Evolutionary conservation across 2,888 invertebrate genomes (phyloP), one percentile per base, ranked within the genome.

Genomic region (Sminthurides aquaticus): DNA sequence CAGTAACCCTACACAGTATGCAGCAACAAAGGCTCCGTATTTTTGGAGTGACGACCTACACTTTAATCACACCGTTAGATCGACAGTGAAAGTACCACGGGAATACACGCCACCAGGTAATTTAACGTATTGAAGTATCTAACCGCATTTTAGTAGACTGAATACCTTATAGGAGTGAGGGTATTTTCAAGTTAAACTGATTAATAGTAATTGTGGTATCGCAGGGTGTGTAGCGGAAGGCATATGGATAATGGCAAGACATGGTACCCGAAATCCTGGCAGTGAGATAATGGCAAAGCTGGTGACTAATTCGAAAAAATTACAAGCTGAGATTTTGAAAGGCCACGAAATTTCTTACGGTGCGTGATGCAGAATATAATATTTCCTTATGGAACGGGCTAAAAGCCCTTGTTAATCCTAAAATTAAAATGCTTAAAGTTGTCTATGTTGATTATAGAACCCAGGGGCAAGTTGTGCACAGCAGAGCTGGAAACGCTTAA

Each of bases 401-500:
- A n/a, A n/a, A 15, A 34, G 15, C 43, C 15, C 43, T 11, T 34
- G 43, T 34, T 34, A 34, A 34, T 5, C 43, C 43, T 34, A 11
- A 15, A 34, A 5, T 34, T 34, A 15, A 11, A 34, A 34, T 34
- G 43, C 8, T 15, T 15, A 34, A n/a, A n/a, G n/a, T n/a, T n/a
- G n/a, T n/a, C n/a, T n/a, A n/a, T n/a, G n/a, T n/a, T n/a, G n/a
- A n/a, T n/a, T n/a, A 34, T 15, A 34, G 43, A 34, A 11, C 15
- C 15, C 5, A 5, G 43, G 5, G 43, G 43, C 20, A 57, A 67
- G 29, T 65, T 77, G 18, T 77, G 77, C 65, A 59, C 60, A 56
- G 77, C 80, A 15, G 80, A 83, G 74, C 70, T 83, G 62, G 74
- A 78, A 52, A 75, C 76, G 49, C 77, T 90, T 43, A 77, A 80